Base-by-base conservation (phyloP, 2,888 invertebrate species). In the Scrobipalpa costella region DNA sequence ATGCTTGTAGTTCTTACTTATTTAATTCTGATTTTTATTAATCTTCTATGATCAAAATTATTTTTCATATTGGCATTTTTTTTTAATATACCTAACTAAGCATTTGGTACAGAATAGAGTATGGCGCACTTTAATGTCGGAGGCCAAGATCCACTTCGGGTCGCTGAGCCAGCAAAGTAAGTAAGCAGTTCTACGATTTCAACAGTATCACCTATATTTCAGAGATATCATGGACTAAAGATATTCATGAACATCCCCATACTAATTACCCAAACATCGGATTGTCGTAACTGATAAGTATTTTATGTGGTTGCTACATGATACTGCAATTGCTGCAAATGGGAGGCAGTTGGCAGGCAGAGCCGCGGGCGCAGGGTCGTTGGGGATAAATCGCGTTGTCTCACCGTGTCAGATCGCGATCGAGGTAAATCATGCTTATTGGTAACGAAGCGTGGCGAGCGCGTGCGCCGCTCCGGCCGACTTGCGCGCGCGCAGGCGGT, bases 361-460 rank as follows among this genome's bases (percentile, higher is more conserved):
- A 19, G 57, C 33, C 49, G 58, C 44, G 34, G 63, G 55, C 59
- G 33, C 52, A 58, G 47, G 40, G 64, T 61, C 58, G 67, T 63
- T 63, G 69, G 19, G 52, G 67, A 73, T 76, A 76, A 77, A 73
- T 74, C 72, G 68, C 60, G 63, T 70, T 64, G 64, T 60, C 60
- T 66, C 69, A 62, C 63, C 65, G 74, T 75, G 77, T 75, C 78
- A 75, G 80, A 79, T 81, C 76, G 80, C 73, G 74, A 76, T 73
- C 76, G 73, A 76, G 73, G 69, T 87, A 86, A 87, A 86, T 86
- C 86, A 86, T 80, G 75, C 81, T 86, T 84, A 85, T 79, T 78
- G 81, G 82, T 85, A 86, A 85, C 83, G 85, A 87, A 87, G 81
- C 84, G 80, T 80, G 77, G 69, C 70, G 71, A 47, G 55, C 55